Conservation (phyloP, 2,888 invertebrate species). For the Caradrina kadenii region DNA sequence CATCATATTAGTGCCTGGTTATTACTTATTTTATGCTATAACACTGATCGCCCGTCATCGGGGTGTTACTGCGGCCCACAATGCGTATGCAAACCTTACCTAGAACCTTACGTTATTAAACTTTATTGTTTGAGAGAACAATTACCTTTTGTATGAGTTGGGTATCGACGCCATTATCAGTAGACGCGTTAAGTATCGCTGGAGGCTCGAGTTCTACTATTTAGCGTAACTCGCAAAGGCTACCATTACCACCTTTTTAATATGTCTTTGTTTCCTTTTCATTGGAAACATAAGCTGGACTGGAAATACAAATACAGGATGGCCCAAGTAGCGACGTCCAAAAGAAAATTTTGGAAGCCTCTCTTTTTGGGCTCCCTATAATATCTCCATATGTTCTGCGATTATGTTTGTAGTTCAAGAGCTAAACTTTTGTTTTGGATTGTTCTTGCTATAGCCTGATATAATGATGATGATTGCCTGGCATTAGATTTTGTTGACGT, state of each 20-base stretch:
- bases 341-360: too few relatives aligned
- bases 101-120: constrained; percentile 87
- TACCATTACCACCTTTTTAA: constrained; percentile 74
- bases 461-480: too few relatives aligned
- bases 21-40: constrained; percentile 51
- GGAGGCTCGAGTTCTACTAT: constrained; percentile 82
- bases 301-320: constrained; percentile 28
- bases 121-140: constrained; percentile 89
- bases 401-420: too few relatives aligned
- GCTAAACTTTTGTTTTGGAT: too few relatives aligned
- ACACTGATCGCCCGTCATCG: constrained; percentile 70
- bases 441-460: too few relatives aligned
- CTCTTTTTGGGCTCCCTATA: too few relatives aligned
- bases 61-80: constrained; percentile 73
- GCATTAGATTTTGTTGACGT: too few relatives aligned
- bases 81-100: constrained; percentile 80
- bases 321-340: too few relatives aligned
- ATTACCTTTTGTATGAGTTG: constrained; percentile 88
- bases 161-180: constrained; percentile 85
- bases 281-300: constrained; percentile 48
- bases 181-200: constrained; percentile 84
- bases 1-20: constrained; percentile 22
- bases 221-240: constrained; percentile 74
- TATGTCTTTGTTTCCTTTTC: constrained; percentile 79
- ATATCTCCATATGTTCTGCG: too few relatives aligned